Evolutionary conservation across 2,888 invertebrate species (phyloP), one percentile per base, ranked within the genome.

Genomic region (Chouioia cunea): DNA sequence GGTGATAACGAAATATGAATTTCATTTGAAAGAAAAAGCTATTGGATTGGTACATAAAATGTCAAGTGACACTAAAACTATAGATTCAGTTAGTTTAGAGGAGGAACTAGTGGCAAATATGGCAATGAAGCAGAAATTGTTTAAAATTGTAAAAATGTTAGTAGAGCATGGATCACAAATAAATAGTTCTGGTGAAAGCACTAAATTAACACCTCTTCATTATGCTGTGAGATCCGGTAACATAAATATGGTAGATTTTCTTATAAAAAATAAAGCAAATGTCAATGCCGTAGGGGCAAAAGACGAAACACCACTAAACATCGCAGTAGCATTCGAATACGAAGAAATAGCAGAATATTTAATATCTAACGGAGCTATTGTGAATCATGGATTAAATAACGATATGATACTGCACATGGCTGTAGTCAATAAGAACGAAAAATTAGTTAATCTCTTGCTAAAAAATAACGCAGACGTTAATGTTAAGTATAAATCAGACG

Each of bases 261-360:
- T 72, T 8, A 14, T 72, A 12, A n/a, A 64, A 20, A 20, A 59
- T 14, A 27, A 58, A 15, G 72, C 72, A n/a, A 43, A 63, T 54
- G 46, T 72, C 2, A 68, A 72, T 72, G 68, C 59, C 43, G 44
- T 58, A 18, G 63, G 50, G 15, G 12, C 12, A 12, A 53, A 18
- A 52, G 65, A 68, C 50, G 64, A 60, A 22, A 68, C 67, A 44
- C 59, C 72, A 14, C 46, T 72, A 10, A 58, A 68, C 23, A 63
- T 53, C 36, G 72, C 72, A 43, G 53, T 68, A 10, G 63, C 58
- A 14, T 46, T 58, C 22, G 69, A 69, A 20, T 52, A 58, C 53
- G 53, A 69, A 46, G 20, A 43, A 23, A 69, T 69, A 36, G 63
- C 63, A 10, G 10, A 58, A 53, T 27, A 18, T 36, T 58, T 69